A percentile compares a stretch with the other conserved stretches of the same genome.
Conservation (phyloP, 2,113 vertebrate species). For the Neogale vison region DNA sequence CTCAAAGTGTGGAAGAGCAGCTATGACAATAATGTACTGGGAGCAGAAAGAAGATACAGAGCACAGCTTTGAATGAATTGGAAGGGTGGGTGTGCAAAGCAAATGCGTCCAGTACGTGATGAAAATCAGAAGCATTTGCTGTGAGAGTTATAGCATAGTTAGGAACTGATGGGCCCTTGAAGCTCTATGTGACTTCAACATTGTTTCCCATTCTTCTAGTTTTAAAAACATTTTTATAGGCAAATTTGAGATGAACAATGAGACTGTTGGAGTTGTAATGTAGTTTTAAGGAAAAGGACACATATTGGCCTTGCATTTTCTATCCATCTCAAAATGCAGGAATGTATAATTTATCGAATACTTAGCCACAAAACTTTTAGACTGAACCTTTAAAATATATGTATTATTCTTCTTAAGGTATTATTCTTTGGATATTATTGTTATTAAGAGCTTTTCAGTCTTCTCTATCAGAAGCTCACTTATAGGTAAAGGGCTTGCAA, state of each 20-base stretch:
- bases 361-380: not conserved
- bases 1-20: fast-evolving
- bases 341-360: not conserved
- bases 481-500: not conserved
- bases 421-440: not conserved
- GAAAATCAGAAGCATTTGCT: not conserved
- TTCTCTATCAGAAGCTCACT: not conserved
- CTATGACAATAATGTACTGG: not conserved
- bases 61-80: not conserved
- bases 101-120: not conserved
- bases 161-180: not conserved
- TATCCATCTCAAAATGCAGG: not conserved
- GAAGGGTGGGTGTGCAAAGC: not conserved
- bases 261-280: not conserved
- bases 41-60: not conserved
- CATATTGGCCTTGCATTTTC: not conserved
- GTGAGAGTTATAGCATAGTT: not conserved
- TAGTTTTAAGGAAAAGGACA: not conserved
- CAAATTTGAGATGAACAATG: not conserved
- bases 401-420: too few relatives aligned
- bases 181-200: not conserved
- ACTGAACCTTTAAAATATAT: not conserved
- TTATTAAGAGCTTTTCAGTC: not conserved
- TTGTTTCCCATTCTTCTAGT: not conserved
- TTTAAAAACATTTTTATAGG: not conserved